Base-by-base conservation (phyloP, 2,113 vertebrate species). In the Bos javanicus region DNA sequence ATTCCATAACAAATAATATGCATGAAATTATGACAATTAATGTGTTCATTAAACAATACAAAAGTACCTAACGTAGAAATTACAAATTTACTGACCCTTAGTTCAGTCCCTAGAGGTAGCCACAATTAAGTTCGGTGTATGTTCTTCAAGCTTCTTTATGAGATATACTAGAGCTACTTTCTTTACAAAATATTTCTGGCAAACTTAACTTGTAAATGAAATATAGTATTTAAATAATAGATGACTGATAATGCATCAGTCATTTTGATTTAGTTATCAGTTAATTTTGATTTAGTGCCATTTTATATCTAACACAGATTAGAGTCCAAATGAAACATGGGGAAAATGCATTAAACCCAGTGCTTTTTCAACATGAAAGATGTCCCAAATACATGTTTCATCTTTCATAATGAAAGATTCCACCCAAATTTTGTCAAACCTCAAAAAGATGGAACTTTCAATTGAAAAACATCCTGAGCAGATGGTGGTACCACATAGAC, bases 171-270 rank as follows among this genome's bases (percentile, higher is more conserved):
- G n/a, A 50, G 23, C 56, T 60, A 76, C 30, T 81, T 76, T 81
- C 83, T 85, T 90, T 87, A 83, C 5, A 54, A 94, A 94, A 30
- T 71, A 80, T 83, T 86, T 81, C 30, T 52, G 78, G 60, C 39
- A 83, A 96, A 87, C 16, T 80, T 81, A 50, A 54, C 94, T n/a
- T 89, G 30, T 86, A 84, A 92, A 92, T 52, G 36, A 93, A 71
- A 91, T 78, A 7, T 15, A 46, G 33, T 57, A 87, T 81, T 93
- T 78, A 57, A 60, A 93, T 62, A 96, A 62, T 36, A 95, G 62
- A 48, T 36, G 23, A 33, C 56, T 30, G 19, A 56, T 36, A 56
- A 91, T 82, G 54, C 15, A 67, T 39, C 39, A 39, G 39, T 39
- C 39, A 96, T 39, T 93, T 67, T 28, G 48, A n/a, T 54, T 71